Percentiles rank a stretch among this genome's conserved stretches.
These are phyloP conservation scores for Tragelaphus buxtoni DNA, from an alignment of 2,113 vertebrate species.

Conservation along the genomic window DNA sequence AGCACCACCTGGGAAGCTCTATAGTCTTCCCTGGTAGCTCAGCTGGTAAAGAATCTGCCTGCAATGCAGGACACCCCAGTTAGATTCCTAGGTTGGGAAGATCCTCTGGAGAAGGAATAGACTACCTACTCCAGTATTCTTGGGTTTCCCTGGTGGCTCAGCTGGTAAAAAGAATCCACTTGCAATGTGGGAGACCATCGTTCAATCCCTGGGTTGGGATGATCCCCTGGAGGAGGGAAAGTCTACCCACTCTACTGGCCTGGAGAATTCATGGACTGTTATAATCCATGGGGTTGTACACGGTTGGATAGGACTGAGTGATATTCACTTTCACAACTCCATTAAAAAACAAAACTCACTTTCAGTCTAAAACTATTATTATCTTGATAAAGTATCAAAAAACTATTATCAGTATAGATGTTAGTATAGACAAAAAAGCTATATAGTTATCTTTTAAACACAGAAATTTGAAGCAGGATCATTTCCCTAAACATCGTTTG, in stretches of 20 bases:
- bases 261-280: neutral
- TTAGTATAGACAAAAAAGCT: neutral
- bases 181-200: neutral
- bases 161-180: neutral
- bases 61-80: neutral
- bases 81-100: rapidly evolving
- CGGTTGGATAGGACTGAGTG: neutral
- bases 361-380: neutral
- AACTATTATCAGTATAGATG: neutral
- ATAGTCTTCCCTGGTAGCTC: neutral
- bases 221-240: neutral
- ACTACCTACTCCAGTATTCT: neutral
- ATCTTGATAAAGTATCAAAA: neutral
- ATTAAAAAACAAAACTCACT: conserved; percentile 24
- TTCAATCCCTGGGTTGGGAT: neutral
- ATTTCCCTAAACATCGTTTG: neutral
- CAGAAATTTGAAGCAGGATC: neutral
- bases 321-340: neutral
- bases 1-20: neutral
- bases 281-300: neutral
- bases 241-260: neutral
- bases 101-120: neutral
- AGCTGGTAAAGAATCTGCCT: neutral
- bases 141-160: neutral
- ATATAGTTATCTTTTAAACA: neutral